Conservation (phyloP, 2,797 vertebrate species). For the Gallinago nigripennis region DNA sequence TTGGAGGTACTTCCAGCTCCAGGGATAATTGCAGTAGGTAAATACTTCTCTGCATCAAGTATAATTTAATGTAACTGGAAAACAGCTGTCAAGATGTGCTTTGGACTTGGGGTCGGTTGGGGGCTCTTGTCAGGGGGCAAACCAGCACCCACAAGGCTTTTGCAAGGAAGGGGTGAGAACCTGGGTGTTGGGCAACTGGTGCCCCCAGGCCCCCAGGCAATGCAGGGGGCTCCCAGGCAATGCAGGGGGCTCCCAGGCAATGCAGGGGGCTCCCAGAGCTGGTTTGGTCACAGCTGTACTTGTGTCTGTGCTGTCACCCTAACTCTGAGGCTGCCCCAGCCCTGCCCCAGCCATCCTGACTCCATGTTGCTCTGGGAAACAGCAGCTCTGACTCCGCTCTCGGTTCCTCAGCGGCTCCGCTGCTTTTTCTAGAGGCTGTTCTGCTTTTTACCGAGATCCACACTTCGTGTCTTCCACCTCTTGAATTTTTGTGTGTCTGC, state of each 20-base stretch:
- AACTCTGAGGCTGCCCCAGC: background rate
- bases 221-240: background rate
- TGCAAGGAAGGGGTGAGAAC: background rate
- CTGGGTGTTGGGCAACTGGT: background rate
- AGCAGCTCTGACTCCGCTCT: background rate
- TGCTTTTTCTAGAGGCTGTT: background rate
- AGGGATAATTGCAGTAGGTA: constrained; percentile 10
- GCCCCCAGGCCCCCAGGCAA: background rate
- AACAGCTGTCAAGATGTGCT: background rate
- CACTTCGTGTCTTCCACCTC: background rate
- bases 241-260: no score
- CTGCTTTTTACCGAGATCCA: background rate
- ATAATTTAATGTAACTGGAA: background rate
- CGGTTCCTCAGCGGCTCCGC: background rate
- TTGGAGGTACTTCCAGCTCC: background rate
- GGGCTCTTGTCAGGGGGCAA: background rate
- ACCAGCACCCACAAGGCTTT: background rate
- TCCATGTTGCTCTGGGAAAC: accelerated
- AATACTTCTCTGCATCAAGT: background rate
- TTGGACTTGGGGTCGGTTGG: background rate
- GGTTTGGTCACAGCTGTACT: background rate
- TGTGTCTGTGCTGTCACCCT: background rate
- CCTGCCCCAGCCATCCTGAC: accelerated
- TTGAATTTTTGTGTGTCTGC: constrained; percentile 1
- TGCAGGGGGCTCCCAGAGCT: background rate